Conservation (phyloP, 1,140 invertebrate species). For the Bombyx mandarina region DNA sequence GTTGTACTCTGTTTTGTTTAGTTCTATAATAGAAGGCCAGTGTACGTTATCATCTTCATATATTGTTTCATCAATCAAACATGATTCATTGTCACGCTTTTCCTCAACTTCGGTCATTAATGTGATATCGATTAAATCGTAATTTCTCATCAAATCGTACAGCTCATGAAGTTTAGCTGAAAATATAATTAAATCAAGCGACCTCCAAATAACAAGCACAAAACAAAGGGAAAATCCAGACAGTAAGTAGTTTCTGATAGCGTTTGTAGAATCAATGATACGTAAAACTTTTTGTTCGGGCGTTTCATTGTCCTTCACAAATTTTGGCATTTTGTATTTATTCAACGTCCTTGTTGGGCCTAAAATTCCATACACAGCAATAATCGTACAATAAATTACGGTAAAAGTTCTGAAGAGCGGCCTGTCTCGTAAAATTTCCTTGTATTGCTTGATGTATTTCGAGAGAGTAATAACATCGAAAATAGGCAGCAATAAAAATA, state of each 20-base stretch:
- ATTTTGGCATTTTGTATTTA: slow-evolving; percentile 17
- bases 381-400: slow-evolving; percentile 18
- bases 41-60: slow-evolving; percentile 19
- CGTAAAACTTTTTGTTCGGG: slow-evolving; percentile 27
- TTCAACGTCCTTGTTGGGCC: slow-evolving; percentile 27
- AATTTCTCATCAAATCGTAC: slow-evolving; percentile 38
- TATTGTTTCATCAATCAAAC: slow-evolving; percentile 14
- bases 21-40: slow-evolving; percentile 25
- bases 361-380: slow-evolving; percentile 28
- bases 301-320: slow-evolving; percentile 9
- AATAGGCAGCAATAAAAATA: slow-evolving; percentile 31
- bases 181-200: slow-evolving; percentile 37
- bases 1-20: slow-evolving; percentile 26
- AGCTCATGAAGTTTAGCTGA: slow-evolving; percentile 45
- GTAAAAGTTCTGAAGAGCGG: slow-evolving; percentile 6
- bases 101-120: slow-evolving; percentile 13
- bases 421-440: slow-evolving; percentile 11
- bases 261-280: slow-evolving; percentile 26
- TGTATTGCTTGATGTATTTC: slow-evolving; percentile 24
- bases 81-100: slow-evolving; percentile 2
- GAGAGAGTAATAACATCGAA: slow-evolving; percentile 28
- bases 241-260: slow-evolving; percentile 38
- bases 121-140: slow-evolving; percentile 32
- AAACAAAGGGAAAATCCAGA: slow-evolving; percentile 39
- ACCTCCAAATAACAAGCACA: slow-evolving; percentile 27